Percentiles rank a stretch among this genome's conserved stretches.
phyloP scores from a whole-genome alignment of 2,888 invertebrate genomes.

The Drosophila phalerata region DNA sequence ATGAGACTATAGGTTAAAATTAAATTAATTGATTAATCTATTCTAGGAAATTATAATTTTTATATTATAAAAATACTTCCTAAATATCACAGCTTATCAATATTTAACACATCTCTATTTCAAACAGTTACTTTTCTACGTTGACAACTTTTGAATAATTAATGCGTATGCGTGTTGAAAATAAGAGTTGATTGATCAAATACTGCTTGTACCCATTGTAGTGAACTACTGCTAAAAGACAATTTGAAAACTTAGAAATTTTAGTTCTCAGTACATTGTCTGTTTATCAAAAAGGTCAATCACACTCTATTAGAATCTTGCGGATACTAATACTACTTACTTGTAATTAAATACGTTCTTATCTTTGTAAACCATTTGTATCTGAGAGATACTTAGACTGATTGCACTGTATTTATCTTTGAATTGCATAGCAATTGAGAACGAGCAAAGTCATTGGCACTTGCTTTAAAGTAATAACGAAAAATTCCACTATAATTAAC shows the following conservation, averaged over 20 bases:
- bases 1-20: not conserved
- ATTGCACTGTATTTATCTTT: slow-evolving; percentile 57
- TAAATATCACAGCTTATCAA: too few relatives aligned
- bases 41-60: too few relatives aligned
- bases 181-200: slow-evolving; percentile 26
- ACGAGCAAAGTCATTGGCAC: slow-evolving; percentile 28
- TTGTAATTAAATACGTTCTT: slow-evolving; percentile 22
- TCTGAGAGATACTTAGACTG: slow-evolving; percentile 50
- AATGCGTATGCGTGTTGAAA: slow-evolving; percentile 47
- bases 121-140: not conserved
- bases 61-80: too few relatives aligned
- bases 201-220: slow-evolving; percentile 5
- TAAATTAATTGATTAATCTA: too few relatives aligned
- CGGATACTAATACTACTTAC: not conserved
- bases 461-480: slow-evolving; percentile 25
- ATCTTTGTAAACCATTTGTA: slow-evolving; percentile 36
- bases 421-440: slow-evolving; percentile 45
- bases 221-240: not conserved
- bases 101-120: slow-evolving; percentile 21
- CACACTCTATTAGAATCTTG: not conserved
- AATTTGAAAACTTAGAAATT: not conserved
- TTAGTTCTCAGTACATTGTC: not conserved
- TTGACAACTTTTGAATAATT: slow-evolving; percentile 34
- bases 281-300: slow-evolving; percentile 9
- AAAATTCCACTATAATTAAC: slow-evolving; percentile 19